Base-by-base conservation (phyloP, 2,797 vertebrate species). In the Brotogeris chrysoptera region DNA sequence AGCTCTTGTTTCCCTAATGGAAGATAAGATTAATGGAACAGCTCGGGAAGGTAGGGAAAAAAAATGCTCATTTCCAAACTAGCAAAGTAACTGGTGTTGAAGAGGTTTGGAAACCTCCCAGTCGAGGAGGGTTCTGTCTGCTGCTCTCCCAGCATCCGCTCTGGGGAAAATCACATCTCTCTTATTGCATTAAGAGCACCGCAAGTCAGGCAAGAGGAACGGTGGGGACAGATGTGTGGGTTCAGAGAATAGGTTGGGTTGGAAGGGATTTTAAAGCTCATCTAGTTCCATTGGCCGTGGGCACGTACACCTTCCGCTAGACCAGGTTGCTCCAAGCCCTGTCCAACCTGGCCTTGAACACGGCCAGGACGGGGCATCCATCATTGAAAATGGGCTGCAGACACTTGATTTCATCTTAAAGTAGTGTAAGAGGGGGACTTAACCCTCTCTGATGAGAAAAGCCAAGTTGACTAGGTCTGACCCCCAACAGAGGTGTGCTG, bases 1-100 rank as follows among this genome's bases (percentile, higher is more conserved):
- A 78, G 90, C 92, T 85, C 95, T 94, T 65, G 43, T 95, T 97
- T 95, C 80, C 80, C 59, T 96, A 94, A 93, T 93, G 89, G 87
- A 90, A 93, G 92, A 94, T 95, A 93, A 93, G 92, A 96, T 95
- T 80, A 92, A 96, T 93, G 65, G 87, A 85, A 52, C 0, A 1
- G 90, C 79, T 95, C 1, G 9, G 74, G 92, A 84, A 90, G 93
- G 86, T 72, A 91, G 55, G 55, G 36, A 36, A 8, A 50, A 50
- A 7, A 80, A 76, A 70, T 5, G 44, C 32, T 32, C 32, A 5
- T 55, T 41, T 86, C 83, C 71, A 46, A 81, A 74, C 80, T 53
- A 34, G 91, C 53, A 94, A 87, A 81, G 49, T 74, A 80, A 77
- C 64, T 9, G 24, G 64, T 68, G 68, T 30, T 93, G 11, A 47